Base-by-base conservation (phyloP, 2,797 vertebrate species). In the Enteromius unitaeniatus region DNA sequence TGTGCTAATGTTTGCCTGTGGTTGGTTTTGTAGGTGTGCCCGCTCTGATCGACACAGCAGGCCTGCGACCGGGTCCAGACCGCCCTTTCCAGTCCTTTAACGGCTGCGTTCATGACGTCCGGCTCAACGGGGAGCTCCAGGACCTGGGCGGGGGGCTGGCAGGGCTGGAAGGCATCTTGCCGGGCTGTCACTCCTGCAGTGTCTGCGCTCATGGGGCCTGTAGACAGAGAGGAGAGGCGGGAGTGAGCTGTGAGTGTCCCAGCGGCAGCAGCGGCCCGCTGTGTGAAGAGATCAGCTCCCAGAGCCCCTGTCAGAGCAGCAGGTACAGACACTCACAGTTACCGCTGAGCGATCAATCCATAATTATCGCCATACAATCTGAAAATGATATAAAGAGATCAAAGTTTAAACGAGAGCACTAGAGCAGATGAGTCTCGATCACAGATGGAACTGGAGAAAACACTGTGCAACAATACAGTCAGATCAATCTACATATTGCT, bases 41-140 rank as follows among this genome's bases (percentile, higher is more conserved):
- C 0, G 94, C 96, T 55, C 94, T 95, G 84, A 95, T 96, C 0
- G 95, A 96, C 78, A 93, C 96, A n/a, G 95, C 95, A 0, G 95
- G 96, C 4, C 87, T 98, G 62, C 96, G 96, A 58, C 95, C 97
- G n/a, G 95, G 96, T 6, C 91, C 95, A 0, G 97, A 99, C 37
- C 96, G 97, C 21, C 93, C 95, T 1, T 95, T 95, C 28, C 97
- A 96, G n/a, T 94, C 95, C 42, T 99, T 99, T 85, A 96, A 96
- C 0, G 98, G 98, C 83, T 99, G 98, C 87, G 96, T 99, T 87
- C 97, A 97, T 0, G 97, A 99, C 0, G 96, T 99, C 26, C 94
- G 95, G 45, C 96, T 99, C 92, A 98, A 99, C 77, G 97, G 97
- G 0, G 97, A 99, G 88, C 94, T 95, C 70, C 98, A 99, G 91